Percentiles rank a stretch among this genome's conserved stretches.
phyloP scores from a whole-genome alignment of 2,888 invertebrate species.

The Carpatolechia fugitivella region DNA sequence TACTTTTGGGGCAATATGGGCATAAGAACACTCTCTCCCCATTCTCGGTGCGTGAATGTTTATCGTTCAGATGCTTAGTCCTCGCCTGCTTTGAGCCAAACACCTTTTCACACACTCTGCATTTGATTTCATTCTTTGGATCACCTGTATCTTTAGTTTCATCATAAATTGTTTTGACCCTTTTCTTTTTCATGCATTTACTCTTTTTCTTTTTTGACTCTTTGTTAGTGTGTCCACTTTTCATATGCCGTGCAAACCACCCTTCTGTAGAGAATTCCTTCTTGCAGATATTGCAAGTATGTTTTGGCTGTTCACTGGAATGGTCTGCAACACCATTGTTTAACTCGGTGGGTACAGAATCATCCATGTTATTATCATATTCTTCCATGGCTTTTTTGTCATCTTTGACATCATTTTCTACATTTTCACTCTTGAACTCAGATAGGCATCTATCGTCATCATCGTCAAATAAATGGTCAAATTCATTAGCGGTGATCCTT shows the following conservation, averaged over 20 bases:
- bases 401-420: not conserved
- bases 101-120: conserved; percentile 6
- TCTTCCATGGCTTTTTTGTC: not conserved
- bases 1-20: conserved; percentile 12
- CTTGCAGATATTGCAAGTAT: conserved; percentile 3
- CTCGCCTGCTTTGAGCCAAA: conserved; percentile 4
- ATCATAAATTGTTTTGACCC: not conserved
- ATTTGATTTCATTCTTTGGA: not conserved
- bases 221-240: not conserved
- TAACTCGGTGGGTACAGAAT: not conserved
- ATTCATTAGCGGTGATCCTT: not conserved
- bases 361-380: not conserved
- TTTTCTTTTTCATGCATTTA: not conserved
- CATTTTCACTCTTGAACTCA: not conserved
- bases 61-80: conserved; percentile 9
- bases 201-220: not conserved
- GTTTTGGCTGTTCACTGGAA: not conserved
- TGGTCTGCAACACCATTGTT: not conserved
- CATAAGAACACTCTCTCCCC: conserved; percentile 11
- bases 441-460: conserved; percentile 8
- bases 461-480: conserved; percentile 11
- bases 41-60: not conserved
- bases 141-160: conserved; percentile 3
- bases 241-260: conserved; percentile 8
- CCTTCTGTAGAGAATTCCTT: conserved; percentile 4